These are phyloP conservation scores for Hippocampus guttulatus DNA, from an alignment of 2,113 vertebrate genomes.

Conservation along the genomic window DNA sequence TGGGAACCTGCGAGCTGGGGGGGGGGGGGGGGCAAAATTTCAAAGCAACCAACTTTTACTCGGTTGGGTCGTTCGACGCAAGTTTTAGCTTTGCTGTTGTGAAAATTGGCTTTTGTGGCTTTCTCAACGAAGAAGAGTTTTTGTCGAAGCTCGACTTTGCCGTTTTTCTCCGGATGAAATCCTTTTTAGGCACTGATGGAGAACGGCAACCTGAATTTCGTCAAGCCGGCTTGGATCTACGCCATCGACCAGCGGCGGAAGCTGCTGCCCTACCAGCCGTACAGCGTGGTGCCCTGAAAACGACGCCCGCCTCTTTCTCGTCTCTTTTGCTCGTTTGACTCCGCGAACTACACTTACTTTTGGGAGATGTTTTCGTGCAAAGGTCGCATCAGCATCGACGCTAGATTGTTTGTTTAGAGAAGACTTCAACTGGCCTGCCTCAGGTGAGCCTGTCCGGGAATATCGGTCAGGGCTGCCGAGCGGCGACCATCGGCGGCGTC, in stretches of 20 bases:
- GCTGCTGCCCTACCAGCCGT: conserved; percentile 83
- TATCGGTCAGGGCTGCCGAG: conserved; percentile 28
- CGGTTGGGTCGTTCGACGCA: no score
- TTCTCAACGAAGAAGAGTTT: no score
- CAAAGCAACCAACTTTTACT: no score
- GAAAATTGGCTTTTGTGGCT: no score
- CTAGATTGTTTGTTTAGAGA: background rate
- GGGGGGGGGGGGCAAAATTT: no score
- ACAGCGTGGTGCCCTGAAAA: conserved; percentile 76
- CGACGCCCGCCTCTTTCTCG: no score
- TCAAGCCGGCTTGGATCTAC: conserved; percentile 86
- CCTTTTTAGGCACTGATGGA: conserved; percentile 80
- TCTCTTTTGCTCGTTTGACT: conserved; percentile 2
- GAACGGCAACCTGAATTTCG: conserved; percentile 81
- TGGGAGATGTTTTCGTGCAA: background rate
- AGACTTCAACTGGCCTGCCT: background rate
- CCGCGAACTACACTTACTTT: conserved; percentile 5
- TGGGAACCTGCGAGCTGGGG: no score
- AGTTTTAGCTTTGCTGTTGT: no score
- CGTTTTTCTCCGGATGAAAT: background rate
- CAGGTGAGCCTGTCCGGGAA: conserved; percentile 37
- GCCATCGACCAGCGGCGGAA: conserved; percentile 81
- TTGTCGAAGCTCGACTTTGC: no score
- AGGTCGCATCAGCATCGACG: background rate
- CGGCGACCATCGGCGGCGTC: conserved; percentile 32